Percentiles rank a stretch among this genome's conserved stretches.
These are phyloP conservation scores for Cephalotes varians DNA, from an alignment of 2,888 invertebrate species.

Conservation along the genomic window DNA sequence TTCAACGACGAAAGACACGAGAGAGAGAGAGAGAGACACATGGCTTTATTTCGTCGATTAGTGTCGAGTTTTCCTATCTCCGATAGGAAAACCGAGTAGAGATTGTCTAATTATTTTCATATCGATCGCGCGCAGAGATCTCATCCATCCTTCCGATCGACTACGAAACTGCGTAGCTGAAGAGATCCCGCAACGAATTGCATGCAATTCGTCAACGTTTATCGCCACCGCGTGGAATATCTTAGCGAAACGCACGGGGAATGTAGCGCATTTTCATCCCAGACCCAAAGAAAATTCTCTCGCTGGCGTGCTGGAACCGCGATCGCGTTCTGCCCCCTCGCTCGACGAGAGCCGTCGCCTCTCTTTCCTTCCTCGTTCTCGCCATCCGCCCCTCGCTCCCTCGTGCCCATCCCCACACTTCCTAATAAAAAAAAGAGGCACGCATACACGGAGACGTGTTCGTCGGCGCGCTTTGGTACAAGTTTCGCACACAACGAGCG, in stretches of 20 bases:
- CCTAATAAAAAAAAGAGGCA: constrained; percentile 43
- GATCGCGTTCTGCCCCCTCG: constrained; percentile 66
- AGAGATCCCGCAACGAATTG: neutral
- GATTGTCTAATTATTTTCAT: neutral
- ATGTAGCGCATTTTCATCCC: constrained; percentile 39
- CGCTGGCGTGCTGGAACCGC: constrained; percentile 29
- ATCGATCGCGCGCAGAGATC: constrained; percentile 1
- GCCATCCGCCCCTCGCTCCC: constrained; percentile 19
- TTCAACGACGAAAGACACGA: neutral
- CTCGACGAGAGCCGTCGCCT: constrained; percentile 69
- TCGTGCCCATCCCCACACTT: constrained; percentile 37
- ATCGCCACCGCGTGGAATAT: neutral
- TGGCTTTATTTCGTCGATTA: neutral
- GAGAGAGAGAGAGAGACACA: too few relatives aligned
- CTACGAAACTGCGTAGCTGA: neutral
- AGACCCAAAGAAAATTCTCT: constrained; percentile 40
- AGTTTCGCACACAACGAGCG: constrained; percentile 55
- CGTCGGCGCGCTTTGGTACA: constrained; percentile 46
- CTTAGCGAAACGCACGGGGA: neutral
- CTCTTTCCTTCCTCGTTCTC: constrained; percentile 61
- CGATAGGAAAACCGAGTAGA: neutral
- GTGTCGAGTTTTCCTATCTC: neutral
- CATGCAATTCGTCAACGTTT: constrained; percentile 11
- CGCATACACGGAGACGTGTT: constrained; percentile 68
- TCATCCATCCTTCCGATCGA: neutral